Conservation (phyloP, 1,140 invertebrate species). For the Ptiloglossa arizonensis region DNA sequence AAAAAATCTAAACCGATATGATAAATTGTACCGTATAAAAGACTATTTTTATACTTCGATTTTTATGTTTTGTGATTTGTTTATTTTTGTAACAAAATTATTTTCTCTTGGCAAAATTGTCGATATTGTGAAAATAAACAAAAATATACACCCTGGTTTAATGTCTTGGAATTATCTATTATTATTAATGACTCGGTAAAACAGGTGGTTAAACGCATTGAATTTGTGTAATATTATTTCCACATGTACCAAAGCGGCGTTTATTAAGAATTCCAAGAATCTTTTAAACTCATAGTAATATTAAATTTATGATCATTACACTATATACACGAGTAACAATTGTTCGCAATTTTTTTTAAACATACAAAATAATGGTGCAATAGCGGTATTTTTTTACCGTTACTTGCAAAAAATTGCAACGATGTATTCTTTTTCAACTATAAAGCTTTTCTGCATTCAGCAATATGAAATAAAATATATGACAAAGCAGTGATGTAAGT, state of each 20-base stretch:
- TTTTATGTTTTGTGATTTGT: conserved; percentile 29
- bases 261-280: conserved; percentile 1
- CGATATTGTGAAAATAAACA: conserved; percentile 8
- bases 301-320: conserved; percentile 10
- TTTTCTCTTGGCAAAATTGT: neutral
- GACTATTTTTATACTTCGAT: neutral
- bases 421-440: neutral
- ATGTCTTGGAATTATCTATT: neutral
- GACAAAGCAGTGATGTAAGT: neutral
- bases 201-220: too few species aligned
- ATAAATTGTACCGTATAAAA: conserved; percentile 27
- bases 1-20: neutral
- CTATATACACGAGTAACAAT: neutral
- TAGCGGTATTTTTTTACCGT: neutral
- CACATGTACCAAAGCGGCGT: neutral
- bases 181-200: neutral
- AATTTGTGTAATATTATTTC: neutral
- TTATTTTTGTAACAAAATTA: conserved; percentile 33
- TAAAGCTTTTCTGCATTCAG: neutral
- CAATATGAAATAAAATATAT: conserved; percentile 1
- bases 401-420: neutral
- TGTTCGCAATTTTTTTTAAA: neutral
- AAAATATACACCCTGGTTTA: neutral
- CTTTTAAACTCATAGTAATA: neutral
- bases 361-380: neutral